phyloP scores from a whole-genome alignment of 1,140 invertebrate genomes.

The Sweltsa coloradensis region DNA sequence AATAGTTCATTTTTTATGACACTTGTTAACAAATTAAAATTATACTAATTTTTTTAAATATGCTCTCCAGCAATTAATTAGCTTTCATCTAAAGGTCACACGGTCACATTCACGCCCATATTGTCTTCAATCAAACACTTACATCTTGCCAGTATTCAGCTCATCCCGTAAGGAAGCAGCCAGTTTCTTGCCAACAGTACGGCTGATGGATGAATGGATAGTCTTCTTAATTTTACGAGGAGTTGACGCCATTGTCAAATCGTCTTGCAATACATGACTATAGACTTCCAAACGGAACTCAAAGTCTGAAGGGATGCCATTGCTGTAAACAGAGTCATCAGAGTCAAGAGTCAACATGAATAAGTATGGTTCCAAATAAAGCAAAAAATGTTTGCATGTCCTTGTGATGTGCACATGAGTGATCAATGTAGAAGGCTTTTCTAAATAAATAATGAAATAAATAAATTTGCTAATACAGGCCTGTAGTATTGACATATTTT shows the following conservation, averaged over 20 bases:
- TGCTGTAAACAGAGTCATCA: too few species aligned
- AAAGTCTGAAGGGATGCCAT: conserved; percentile 48
- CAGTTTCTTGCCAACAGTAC: conserved; percentile 51
- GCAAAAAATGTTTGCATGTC: too few species aligned
- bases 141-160: conserved; percentile 25
- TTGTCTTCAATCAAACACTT: not conserved
- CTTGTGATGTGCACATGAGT: too few species aligned
- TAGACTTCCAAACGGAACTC: conserved; percentile 53
- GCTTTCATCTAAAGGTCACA: too few species aligned
- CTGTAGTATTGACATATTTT: too few species aligned
- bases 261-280: conserved; percentile 52
- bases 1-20: too few species aligned
- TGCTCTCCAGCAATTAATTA: not conserved
- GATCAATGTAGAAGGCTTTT: too few species aligned
- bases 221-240: conserved; percentile 52
- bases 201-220: conserved; percentile 53
- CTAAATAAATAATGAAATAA: too few species aligned
- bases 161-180: conserved; percentile 40
- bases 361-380: conserved; percentile 4
- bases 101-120: not conserved
- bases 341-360: too few species aligned
- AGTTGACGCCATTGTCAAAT: conserved; percentile 53
- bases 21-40: too few species aligned
- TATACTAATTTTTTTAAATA: not conserved
- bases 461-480: too few species aligned